phyloP scores from a whole-genome alignment of 2,797 vertebrate genomes.

The Eupleurogrammus muticus region DNA sequence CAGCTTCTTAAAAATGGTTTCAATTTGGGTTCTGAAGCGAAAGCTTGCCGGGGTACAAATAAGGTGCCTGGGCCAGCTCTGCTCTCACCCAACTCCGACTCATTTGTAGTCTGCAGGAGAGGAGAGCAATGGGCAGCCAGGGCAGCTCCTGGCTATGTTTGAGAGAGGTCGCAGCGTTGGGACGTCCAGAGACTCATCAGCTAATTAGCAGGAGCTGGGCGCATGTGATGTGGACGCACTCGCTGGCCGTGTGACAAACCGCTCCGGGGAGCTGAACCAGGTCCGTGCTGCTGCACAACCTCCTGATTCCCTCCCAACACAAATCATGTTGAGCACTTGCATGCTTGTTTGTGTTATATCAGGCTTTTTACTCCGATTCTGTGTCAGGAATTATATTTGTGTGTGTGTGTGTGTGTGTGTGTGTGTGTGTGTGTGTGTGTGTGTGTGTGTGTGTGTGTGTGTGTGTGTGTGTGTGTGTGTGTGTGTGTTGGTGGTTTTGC shows the following conservation, averaged over 20 bases:
- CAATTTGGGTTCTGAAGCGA: conserved; percentile 63
- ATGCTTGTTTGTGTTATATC: conserved; percentile 55
- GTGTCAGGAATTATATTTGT: conserved; percentile 29
- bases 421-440: conserved; percentile 1
- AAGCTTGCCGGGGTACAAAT: conserved; percentile 57
- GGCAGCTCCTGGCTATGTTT: conserved; percentile 41
- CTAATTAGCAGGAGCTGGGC: conserved; percentile 57
- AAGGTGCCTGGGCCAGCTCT: conserved; percentile 58
- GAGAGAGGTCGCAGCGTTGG: conserved; percentile 26
- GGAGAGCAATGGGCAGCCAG: conserved; percentile 32
- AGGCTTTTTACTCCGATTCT: conserved; percentile 33
- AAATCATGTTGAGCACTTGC: conserved; percentile 38
- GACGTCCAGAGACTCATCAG: conserved; percentile 54
- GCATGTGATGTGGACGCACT: conserved; percentile 59
- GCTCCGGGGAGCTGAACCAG: conserved; percentile 28
- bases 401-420: conserved; percentile 3
- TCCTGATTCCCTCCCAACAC: conserved; percentile 40
- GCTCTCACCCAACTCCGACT: conserved; percentile 59
- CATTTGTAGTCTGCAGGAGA: conserved; percentile 65
- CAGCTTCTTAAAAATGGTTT: conserved; percentile 66
- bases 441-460: conserved; percentile 7
- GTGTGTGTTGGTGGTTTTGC: not conserved
- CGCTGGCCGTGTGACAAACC: conserved; percentile 28
- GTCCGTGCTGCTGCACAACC: conserved; percentile 21
- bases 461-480: conserved; percentile 3